A percentile compares a stretch with the other conserved stretches of the same genome.
Evolutionary conservation across 2,113 vertebrate species (phyloP).

Genomic region (Prunella himalayana): DNA sequence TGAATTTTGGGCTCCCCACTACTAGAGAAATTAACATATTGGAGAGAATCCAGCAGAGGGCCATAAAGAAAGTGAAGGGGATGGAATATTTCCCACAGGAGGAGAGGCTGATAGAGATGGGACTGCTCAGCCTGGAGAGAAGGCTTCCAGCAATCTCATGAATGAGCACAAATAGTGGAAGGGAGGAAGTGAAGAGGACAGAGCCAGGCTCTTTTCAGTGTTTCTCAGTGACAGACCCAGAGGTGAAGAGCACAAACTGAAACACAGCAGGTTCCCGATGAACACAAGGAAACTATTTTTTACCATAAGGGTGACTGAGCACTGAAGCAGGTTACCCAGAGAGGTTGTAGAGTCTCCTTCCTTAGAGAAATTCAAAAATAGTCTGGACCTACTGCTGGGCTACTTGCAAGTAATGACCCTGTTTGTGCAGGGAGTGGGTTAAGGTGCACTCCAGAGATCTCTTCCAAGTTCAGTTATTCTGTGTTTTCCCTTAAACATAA

Average conservation of each 20-base stretch:
- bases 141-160: background rate
- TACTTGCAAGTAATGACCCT: background rate
- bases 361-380: background rate
- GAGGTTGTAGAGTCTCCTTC: background rate
- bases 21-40: background rate
- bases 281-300: background rate
- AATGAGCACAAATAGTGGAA: background rate
- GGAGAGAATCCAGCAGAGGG: background rate
- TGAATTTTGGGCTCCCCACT: background rate
- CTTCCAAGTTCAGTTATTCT: background rate
- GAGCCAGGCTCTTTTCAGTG: background rate
- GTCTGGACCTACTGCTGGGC: background rate
- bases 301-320: accelerated
- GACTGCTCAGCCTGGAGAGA: background rate
- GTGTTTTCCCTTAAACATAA: background rate
- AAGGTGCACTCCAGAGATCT: background rate
- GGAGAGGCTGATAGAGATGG: background rate
- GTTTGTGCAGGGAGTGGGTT: background rate
- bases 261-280: background rate
- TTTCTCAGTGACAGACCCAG: background rate
- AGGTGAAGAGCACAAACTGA: background rate
- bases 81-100: background rate
- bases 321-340: background rate
- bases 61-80: background rate
- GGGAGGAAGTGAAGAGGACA: background rate